These are phyloP conservation scores for Morpho achilles DNA, from an alignment of 2,888 invertebrate species.

Conservation along the genomic window DNA sequence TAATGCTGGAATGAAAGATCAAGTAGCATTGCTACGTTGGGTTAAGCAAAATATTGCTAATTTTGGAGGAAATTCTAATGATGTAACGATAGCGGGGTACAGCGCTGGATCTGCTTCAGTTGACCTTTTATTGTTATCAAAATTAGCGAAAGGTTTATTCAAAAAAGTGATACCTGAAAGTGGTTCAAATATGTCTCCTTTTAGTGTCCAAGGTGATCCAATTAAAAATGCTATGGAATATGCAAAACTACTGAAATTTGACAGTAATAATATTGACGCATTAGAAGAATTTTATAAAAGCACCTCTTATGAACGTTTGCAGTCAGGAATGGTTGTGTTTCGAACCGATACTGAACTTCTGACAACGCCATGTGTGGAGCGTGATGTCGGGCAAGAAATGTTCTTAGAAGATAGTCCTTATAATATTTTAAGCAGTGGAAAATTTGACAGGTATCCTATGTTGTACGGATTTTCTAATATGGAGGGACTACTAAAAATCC, in stretches of 20 bases:
- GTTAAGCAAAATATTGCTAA: slow-evolving; percentile 36
- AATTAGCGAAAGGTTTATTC: slow-evolving; percentile 31
- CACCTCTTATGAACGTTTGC: slow-evolving; percentile 34
- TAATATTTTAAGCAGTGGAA: slow-evolving; percentile 36
- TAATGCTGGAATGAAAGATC: slow-evolving; percentile 42
- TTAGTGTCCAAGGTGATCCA: slow-evolving; percentile 33
- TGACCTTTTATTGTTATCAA: slow-evolving; percentile 35
- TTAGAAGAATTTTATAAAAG: slow-evolving; percentile 46
- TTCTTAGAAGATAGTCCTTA: slow-evolving; percentile 43
- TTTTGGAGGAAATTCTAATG: slow-evolving; percentile 40
- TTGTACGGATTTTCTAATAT: slow-evolving; percentile 42
- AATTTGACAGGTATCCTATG: slow-evolving; percentile 39
- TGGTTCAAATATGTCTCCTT: slow-evolving; percentile 30
- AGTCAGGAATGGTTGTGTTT: slow-evolving; percentile 25
- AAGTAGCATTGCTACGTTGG: slow-evolving; percentile 38
- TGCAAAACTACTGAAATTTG: slow-evolving; percentile 33
- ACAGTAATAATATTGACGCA: slow-evolving; percentile 34
- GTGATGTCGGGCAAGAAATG: slow-evolving; percentile 27
- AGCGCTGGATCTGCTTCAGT: slow-evolving; percentile 37
- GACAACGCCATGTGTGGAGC: slow-evolving; percentile 37
- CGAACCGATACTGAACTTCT: slow-evolving; percentile 30
- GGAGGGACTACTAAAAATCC: slow-evolving; percentile 39
- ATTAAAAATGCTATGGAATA: slow-evolving; percentile 32
- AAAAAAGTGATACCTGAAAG: slow-evolving; percentile 35
- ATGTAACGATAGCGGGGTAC: slow-evolving; percentile 39